Percentiles rank a stretch among this genome's conserved stretches.
Conservation (phyloP, 1,140 invertebrate species). For the Aricia agestis region DNA sequence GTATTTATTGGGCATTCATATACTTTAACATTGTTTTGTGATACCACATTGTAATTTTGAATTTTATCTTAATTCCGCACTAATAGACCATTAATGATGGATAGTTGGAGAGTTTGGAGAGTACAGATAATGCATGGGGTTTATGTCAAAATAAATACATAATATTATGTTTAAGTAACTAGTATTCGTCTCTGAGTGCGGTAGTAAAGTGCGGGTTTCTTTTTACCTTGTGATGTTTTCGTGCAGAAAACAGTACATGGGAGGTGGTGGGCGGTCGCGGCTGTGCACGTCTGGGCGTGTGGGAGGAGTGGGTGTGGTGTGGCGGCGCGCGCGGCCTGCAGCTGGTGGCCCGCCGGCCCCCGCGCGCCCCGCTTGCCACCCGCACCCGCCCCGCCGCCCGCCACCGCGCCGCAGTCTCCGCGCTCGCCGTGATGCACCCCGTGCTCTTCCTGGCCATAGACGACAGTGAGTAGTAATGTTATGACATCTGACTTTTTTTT, state of each 20-base stretch:
- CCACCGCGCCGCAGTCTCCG: constrained; percentile 32
- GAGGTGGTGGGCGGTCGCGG: constrained; percentile 30
- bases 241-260: constrained; percentile 27
- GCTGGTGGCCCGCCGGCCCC: constrained; percentile 39
- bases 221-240: not conserved
- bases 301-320: constrained; percentile 54
- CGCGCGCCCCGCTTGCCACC: constrained; percentile 18
- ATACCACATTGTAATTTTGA: no score
- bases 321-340: constrained; percentile 35
- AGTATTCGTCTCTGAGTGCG: no score
- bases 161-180: no score
- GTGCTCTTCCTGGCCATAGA: constrained; percentile 26
- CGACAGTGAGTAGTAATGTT: constrained; percentile 19
- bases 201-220: not conserved
- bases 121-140: no score
- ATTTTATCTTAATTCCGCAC: not conserved
- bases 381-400: constrained; percentile 23
- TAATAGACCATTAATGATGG: no score
- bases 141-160: not conserved
- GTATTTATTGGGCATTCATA: no score
- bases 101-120: no score
- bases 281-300: constrained; percentile 42
- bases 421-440: constrained; percentile 38
- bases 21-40: no score
- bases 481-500: no score